Percentiles rank a stretch among this genome's conserved stretches.
phyloP scores from a whole-genome alignment of 2,113 vertebrate genomes.

The Myotis davidii region DNA sequence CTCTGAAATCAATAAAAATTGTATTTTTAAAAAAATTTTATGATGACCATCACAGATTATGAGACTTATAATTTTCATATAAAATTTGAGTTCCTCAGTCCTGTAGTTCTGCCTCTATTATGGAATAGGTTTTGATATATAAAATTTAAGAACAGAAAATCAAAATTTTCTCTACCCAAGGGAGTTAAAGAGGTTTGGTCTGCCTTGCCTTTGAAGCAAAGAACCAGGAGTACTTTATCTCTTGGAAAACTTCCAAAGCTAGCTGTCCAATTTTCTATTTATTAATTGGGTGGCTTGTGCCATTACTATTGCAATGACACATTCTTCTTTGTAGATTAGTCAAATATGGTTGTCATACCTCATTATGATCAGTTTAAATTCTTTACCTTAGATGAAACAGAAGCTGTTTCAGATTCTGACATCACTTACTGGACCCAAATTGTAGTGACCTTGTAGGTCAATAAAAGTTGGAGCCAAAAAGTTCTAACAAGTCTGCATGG shows the following conservation, averaged over 20 bases:
- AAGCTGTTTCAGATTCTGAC: conserved; percentile 33
- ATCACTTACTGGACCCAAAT: neutral
- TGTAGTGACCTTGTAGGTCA: neutral
- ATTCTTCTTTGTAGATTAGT: conserved; percentile 50
- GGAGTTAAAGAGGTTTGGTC: neutral
- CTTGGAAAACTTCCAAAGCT: conserved; percentile 42
- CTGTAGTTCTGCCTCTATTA: neutral
- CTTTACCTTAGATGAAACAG: conserved; percentile 51
- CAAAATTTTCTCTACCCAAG: neutral
- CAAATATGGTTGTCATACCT: conserved; percentile 65
- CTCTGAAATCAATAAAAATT: no score
- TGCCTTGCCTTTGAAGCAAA: neutral
- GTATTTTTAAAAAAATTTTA: neutral
- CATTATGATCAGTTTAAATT: conserved; percentile 64
- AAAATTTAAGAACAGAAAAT: conserved; percentile 34
- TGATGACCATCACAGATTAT: neutral
- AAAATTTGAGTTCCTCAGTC: neutral
- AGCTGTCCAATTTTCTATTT: conserved; percentile 50
- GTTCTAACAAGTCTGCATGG: neutral
- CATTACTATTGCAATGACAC: conserved; percentile 47
- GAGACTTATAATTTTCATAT: neutral
- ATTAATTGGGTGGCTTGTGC: conserved; percentile 59
- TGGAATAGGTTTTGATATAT: neutral
- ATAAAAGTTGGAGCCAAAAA: neutral
- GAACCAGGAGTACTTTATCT: neutral